Evolutionary conservation across 1,140 invertebrate genomes (phyloP), one percentile per base, ranked within the genome.

Genomic region (Dufourea novaeangliae): DNA sequence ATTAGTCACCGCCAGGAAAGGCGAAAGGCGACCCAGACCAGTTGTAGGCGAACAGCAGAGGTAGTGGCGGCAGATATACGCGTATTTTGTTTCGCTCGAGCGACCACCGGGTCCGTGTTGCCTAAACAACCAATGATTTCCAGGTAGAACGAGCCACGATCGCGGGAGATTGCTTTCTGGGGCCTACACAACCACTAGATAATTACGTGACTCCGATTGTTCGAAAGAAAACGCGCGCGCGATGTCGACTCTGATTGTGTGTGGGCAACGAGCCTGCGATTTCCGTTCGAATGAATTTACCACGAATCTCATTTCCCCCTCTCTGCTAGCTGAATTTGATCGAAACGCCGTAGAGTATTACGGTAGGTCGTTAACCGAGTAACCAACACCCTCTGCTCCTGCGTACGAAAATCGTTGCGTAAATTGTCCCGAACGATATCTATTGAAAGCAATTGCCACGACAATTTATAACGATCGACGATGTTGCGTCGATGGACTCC

Each of bases 51-150:
- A 32, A 32, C 34, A 27, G 25, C 17, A 17, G 20, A 56, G 11
- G 20, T 37, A n/a, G 54, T 34, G n/a, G 11, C 56, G 17, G 73
- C 50, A 79, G 70, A 62, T 68, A 71, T 74, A 79, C 76, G 75
- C 76, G 82, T 79, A 66, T 83, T 83, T 79, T 72, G 80, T 83
- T 79, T 83, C 81, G 82, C 80, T 84, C 67, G 52, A 83, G 52
- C 67, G 82, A 72, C 17, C 77, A 63, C 76, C 67, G 66, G 56
- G 56, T 46, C 62, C 64, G 70, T 62, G 80, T 75, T 66, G 77
- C 56, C 41, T 32, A 63, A 82, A 75, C 61, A 50, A 54, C 41
- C 4, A 46, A 32, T 50, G 74, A 82, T 82, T 82, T 83, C 79
- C 44, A 72, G 54, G 79, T 78, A 83, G 67, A 57, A 39, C 32